Evolutionary conservation across 2,113 vertebrate genomes (phyloP).

Genomic region (Corythornis vintsioides): DNA sequence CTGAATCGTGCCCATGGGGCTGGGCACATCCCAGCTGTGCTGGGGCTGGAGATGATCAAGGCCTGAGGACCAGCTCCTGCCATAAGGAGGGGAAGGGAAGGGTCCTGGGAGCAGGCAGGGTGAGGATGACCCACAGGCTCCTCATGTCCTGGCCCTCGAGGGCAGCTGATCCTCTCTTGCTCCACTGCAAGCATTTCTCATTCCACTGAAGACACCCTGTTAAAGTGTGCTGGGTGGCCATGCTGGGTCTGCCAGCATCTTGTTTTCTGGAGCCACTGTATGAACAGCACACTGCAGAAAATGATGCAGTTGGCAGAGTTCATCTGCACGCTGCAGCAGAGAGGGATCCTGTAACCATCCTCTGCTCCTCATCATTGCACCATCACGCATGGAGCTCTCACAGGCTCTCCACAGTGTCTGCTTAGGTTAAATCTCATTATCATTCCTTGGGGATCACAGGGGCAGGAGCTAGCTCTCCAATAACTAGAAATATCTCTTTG

Average conservation of each 20-base stretch:
- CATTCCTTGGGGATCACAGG: constrained; percentile 59
- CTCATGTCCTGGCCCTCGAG: accelerated
- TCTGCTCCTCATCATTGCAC: neutral
- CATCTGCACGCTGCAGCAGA: neutral
- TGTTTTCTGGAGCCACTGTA: accelerated
- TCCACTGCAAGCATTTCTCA: accelerated
- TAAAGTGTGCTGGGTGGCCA: accelerated
- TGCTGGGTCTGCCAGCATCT: accelerated
- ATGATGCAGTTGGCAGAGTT: neutral
- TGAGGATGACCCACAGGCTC: neutral
- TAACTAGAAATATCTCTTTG: constrained; percentile 59
- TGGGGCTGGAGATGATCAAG: neutral
- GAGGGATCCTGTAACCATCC: neutral
- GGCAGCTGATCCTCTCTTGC: neutral
- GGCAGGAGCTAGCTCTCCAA: constrained; percentile 50
- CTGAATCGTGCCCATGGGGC: accelerated
- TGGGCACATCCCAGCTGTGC: neutral
- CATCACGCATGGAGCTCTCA: neutral
- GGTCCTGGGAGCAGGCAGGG: neutral
- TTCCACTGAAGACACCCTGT: accelerated
- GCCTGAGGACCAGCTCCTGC: neutral
- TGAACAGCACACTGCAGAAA: neutral
- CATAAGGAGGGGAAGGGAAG: neutral
- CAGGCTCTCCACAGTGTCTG: neutral
- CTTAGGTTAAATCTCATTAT: constrained; percentile 60